Percentiles rank a stretch among this genome's conserved stretches.
These are phyloP conservation scores for Syncerus caffer DNA, from an alignment of 2,797 vertebrate species.

Conservation along the genomic window DNA sequence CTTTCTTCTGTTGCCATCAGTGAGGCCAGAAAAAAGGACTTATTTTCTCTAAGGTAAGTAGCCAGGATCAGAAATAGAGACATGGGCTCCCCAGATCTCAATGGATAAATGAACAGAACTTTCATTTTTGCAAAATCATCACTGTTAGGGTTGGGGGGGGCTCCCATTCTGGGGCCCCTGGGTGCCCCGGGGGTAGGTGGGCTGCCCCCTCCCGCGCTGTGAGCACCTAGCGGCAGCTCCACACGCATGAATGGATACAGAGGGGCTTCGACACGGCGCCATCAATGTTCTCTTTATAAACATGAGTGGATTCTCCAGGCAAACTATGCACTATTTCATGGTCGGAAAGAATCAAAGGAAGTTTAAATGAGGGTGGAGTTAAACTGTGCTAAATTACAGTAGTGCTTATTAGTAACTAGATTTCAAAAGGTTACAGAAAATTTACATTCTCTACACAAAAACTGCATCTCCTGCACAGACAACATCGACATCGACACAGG, in stretches of 20 bases:
- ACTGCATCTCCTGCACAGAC: slow-evolving; percentile 99
- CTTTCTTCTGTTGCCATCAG: slow-evolving; percentile 79
- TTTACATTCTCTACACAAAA: slow-evolving; percentile 99
- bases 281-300: slow-evolving; percentile 88
- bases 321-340: slow-evolving; percentile 88
- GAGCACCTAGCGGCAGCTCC: slow-evolving; percentile 75
- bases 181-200: not conserved
- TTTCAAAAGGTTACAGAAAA: slow-evolving; percentile 99
- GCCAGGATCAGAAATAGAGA: slow-evolving; percentile 76
- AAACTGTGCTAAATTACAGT: slow-evolving; percentile 98
- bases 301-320: slow-evolving; percentile 87
- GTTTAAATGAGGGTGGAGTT: slow-evolving; percentile 93
- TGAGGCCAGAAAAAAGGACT: slow-evolving; percentile 81
- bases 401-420: slow-evolving; percentile 99
- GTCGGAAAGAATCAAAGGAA: slow-evolving; percentile 88
- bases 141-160: slow-evolving; percentile 5
- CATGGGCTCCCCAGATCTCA: slow-evolving; percentile 73
- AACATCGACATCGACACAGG: slow-evolving; percentile 99
- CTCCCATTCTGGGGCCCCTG: slow-evolving; percentile 32
- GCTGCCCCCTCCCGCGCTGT: slow-evolving; percentile 57
- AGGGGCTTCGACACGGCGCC: slow-evolving; percentile 85
- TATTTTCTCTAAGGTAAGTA: slow-evolving; percentile 80
- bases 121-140: slow-evolving; percentile 66
- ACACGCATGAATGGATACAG: slow-evolving; percentile 77
- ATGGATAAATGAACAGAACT: slow-evolving; percentile 76